These are phyloP conservation scores for Alfaro cultratus DNA, from an alignment of 2,797 vertebrate species.

Conservation along the genomic window DNA sequence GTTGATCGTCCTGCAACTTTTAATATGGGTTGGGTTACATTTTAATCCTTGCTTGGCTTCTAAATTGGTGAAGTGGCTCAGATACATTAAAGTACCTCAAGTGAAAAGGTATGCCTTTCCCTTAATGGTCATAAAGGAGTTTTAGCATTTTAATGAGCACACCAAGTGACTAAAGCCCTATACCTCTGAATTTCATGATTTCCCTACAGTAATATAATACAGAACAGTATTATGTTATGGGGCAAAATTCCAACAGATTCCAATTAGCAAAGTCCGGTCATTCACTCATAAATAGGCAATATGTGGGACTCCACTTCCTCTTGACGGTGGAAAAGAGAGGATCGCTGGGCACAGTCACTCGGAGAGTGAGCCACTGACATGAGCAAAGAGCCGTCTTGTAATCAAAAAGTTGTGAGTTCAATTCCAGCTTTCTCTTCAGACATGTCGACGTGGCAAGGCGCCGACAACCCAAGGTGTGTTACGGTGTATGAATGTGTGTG, in stretches of 20 bases:
- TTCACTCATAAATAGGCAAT: background rate
- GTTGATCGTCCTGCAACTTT: background rate
- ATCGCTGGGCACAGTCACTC: background rate
- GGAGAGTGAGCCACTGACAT: background rate
- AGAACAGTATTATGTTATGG: background rate
- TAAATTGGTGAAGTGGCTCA: background rate
- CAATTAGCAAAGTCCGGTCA: background rate
- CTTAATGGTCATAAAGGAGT: background rate
- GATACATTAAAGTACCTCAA: background rate
- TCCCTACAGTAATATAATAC: background rate
- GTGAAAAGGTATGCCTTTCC: background rate
- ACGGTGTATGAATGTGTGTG: background rate
- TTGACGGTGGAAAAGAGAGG: background rate
- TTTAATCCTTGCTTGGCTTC: background rate
- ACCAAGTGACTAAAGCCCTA: background rate
- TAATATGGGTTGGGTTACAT: background rate
- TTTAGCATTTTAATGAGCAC: background rate
- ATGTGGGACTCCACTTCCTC: background rate
- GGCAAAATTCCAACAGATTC: background rate
- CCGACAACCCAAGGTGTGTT: background rate
- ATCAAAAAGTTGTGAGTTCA: background rate
- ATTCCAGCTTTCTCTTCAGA: background rate
- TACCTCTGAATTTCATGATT: conserved; percentile 2
- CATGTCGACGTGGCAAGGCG: too few species aligned
- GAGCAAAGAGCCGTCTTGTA: background rate